Percentiles rank a stretch among this genome's conserved stretches.
Evolutionary conservation across 1,140 invertebrate genomes (phyloP).

Genomic region (Pseudomyrmex gracilis): DNA sequence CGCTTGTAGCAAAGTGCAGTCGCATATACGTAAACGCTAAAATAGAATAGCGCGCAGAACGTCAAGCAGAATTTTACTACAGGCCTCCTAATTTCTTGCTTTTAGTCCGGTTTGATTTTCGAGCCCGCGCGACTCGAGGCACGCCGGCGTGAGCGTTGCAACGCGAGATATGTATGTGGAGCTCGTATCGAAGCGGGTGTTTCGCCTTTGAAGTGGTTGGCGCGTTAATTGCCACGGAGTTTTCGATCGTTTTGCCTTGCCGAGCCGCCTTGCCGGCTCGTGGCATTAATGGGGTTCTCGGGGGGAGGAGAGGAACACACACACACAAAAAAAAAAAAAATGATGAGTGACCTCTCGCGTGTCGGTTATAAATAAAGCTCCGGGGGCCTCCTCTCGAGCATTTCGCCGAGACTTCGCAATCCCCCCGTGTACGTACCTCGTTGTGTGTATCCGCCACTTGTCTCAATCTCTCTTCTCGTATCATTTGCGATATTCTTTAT

Average conservation of each 20-base stretch:
- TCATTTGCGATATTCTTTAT: slow-evolving; percentile 49
- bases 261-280: slow-evolving; percentile 17
- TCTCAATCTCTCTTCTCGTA: slow-evolving; percentile 34
- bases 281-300: slow-evolving; percentile 46
- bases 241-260: slow-evolving; percentile 51
- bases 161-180: neutral
- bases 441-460: slow-evolving; percentile 48
- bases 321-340: neutral
- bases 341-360: slow-evolving; percentile 12
- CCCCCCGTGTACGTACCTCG: slow-evolving; percentile 11
- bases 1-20: slow-evolving; percentile 73
- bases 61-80: slow-evolving; percentile 75
- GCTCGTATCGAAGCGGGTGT: slow-evolving; percentile 27
- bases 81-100: slow-evolving; percentile 61
- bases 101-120: slow-evolving; percentile 29
- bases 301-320: neutral
- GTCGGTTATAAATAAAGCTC: slow-evolving; percentile 58
- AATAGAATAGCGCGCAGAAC: slow-evolving; percentile 80
- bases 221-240: slow-evolving; percentile 53
- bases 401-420: slow-evolving; percentile 58
- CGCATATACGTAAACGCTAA: slow-evolving; percentile 76
- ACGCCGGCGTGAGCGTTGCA: neutral
- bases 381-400: slow-evolving; percentile 36
- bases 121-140: neutral
- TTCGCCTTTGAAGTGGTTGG: slow-evolving; percentile 53